Conservation (phyloP, 1,140 invertebrate species). For the Macrotrachela quadricornifera region DNA sequence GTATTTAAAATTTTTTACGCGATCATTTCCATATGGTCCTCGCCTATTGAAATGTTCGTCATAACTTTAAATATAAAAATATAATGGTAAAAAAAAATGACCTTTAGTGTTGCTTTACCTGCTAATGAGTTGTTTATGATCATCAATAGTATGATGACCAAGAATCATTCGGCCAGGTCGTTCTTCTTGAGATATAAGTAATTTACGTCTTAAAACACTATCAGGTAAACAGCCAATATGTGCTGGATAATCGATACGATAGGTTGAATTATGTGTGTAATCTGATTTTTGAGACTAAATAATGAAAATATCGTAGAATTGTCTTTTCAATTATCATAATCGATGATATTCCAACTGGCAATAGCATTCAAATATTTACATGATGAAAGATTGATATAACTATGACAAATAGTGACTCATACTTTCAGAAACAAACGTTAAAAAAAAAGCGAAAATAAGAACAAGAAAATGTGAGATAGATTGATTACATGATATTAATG, state of each 20-base stretch:
- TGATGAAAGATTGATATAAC: too few species aligned
- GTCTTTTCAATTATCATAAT: too few species aligned
- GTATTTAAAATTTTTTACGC: too few species aligned
- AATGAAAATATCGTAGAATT: background rate
- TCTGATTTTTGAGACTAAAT: background rate
- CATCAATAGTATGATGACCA: conserved; percentile 6
- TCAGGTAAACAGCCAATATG: conserved; percentile 2
- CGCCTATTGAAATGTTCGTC: conserved; percentile 4
- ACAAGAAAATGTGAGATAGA: too few species aligned
- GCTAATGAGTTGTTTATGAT: background rate
- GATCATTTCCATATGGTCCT: background rate
- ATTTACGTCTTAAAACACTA: background rate
- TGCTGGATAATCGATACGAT: background rate
- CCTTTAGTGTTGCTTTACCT: background rate
- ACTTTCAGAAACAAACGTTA: too few species aligned
- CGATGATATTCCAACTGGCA: too few species aligned
- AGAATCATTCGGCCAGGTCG: background rate
- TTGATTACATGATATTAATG: too few species aligned
- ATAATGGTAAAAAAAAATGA: background rate
- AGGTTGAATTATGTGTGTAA: conserved; percentile 1
- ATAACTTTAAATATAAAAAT: background rate
- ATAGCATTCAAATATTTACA: too few species aligned
- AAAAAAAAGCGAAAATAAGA: too few species aligned
- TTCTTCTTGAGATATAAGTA: background rate
- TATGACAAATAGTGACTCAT: too few species aligned